phyloP scores from a whole-genome alignment of 2,888 invertebrate species.

The Archips xylosteana region DNA sequence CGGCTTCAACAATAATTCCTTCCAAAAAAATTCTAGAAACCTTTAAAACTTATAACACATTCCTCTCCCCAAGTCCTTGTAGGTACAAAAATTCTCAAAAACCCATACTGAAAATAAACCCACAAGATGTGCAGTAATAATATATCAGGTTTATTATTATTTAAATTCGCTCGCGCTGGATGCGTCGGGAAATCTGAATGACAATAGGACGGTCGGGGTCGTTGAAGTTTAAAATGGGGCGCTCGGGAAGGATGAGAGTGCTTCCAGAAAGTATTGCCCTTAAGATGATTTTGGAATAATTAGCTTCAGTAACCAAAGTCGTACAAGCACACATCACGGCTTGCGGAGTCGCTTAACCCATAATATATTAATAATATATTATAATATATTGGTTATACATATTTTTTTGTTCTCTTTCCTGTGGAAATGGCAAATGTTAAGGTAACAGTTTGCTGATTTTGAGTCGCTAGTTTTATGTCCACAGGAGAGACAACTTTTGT shows the following conservation, averaged over 20 bases:
- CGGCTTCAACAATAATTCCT: no score
- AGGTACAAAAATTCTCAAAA: slow-evolving; percentile 7
- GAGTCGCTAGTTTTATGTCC: no score
- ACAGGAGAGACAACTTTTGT: no score
- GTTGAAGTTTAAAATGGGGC: slow-evolving; percentile 40
- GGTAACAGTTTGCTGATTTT: no score
- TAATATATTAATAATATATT: no score
- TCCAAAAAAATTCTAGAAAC: not conserved
- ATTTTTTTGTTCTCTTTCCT: no score
- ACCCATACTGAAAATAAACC: slow-evolving; percentile 27
- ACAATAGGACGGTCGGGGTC: slow-evolving; percentile 58
- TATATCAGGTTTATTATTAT: slow-evolving; percentile 64
- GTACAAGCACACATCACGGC: not conserved
- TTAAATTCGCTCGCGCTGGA: slow-evolving; percentile 68
- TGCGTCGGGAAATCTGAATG: slow-evolving; percentile 72
- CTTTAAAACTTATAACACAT: not conserved
- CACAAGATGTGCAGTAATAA: slow-evolving; percentile 37
- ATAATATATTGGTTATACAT: no score
- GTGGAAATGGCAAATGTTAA: no score
- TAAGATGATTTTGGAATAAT: slow-evolving; percentile 36
- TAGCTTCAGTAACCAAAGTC: not conserved
- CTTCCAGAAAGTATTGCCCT: slow-evolving; percentile 36
- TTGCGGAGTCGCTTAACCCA: no score
- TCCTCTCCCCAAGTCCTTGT: not conserved
- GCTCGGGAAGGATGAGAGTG: slow-evolving; percentile 38